These are phyloP conservation scores for Sitodiplosis mosellana DNA, from an alignment of 1,140 invertebrate genomes.

Conservation along the genomic window DNA sequence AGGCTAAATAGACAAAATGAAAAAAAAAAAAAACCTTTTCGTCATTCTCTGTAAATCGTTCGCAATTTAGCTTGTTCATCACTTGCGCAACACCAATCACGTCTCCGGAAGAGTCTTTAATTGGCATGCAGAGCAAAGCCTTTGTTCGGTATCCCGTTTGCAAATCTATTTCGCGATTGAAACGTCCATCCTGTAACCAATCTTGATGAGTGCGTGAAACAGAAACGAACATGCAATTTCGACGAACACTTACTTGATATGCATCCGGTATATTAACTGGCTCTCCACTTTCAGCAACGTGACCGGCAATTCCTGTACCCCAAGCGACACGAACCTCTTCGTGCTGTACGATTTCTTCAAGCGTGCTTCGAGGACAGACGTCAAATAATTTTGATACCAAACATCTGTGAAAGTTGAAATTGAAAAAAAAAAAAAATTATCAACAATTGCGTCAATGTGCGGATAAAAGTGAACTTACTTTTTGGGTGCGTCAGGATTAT, in stretches of 20 bases:
- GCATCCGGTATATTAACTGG: slow-evolving; percentile 90
- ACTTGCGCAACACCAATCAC: slow-evolving; percentile 93
- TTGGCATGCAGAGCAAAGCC: slow-evolving; percentile 87
- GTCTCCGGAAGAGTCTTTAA: slow-evolving; percentile 85
- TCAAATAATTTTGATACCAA: slow-evolving; percentile 89
- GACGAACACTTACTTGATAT: slow-evolving; percentile 72
- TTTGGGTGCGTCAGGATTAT: slow-evolving; percentile 18
- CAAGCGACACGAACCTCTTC: slow-evolving; percentile 83
- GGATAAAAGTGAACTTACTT: no score
- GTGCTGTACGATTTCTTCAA: slow-evolving; percentile 78
- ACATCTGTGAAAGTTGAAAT: slow-evolving; percentile 30
- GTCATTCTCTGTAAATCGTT: slow-evolving; percentile 62
- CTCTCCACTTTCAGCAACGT: slow-evolving; percentile 81
- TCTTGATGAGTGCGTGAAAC: no score
- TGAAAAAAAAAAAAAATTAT: slow-evolving; percentile 5
- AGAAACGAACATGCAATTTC: no score
- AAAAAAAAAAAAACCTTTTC: slow-evolving; percentile 38
- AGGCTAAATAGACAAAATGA: no score
- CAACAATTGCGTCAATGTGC: no score
- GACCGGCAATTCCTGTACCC: slow-evolving; percentile 82
- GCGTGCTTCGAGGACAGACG: slow-evolving; percentile 72
- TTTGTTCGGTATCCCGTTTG: slow-evolving; percentile 84
- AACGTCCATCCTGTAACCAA: slow-evolving; percentile 64
- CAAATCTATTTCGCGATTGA: slow-evolving; percentile 84
- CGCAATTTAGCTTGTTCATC: slow-evolving; percentile 79